Conservation (phyloP, 1,140 invertebrate genomes). For the Cephus cinctus region DNA sequence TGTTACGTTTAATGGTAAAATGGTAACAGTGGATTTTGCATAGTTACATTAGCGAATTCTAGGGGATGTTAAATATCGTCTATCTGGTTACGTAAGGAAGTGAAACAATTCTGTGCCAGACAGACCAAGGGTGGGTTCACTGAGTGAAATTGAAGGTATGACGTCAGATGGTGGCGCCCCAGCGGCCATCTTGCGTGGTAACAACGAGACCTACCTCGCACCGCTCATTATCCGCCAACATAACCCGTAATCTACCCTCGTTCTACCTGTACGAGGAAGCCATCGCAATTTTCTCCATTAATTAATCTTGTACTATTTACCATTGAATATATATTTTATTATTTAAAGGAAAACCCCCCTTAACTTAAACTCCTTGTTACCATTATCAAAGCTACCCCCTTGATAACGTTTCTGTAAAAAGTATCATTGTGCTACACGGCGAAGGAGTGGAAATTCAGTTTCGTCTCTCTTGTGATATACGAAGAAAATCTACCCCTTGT, state of each 20-base stretch:
- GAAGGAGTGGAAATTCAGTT: neutral
- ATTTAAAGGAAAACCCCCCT: slow-evolving; percentile 5
- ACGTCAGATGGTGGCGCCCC: slow-evolving; percentile 1
- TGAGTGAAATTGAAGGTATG: neutral
- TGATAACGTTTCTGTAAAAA: slow-evolving; percentile 2
- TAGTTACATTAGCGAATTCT: too few relatives aligned
- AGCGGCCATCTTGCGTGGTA: slow-evolving; percentile 7
- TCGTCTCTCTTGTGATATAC: too few relatives aligned
- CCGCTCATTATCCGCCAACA: slow-evolving; percentile 3
- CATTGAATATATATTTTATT: too few relatives aligned
- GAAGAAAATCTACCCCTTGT: too few relatives aligned
- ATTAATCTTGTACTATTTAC: neutral
- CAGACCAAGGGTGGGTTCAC: neutral
- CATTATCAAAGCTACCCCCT: too few relatives aligned
- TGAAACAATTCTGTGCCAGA: neutral
- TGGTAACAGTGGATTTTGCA: too few relatives aligned
- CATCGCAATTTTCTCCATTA: neutral
- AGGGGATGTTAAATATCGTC: too few relatives aligned
- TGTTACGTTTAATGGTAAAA: too few relatives aligned
- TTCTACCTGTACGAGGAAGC: neutral
- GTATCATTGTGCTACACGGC: slow-evolving; percentile 1
- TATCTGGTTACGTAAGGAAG: too few relatives aligned
- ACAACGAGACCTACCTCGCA: neutral
- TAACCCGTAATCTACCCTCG: too few relatives aligned
- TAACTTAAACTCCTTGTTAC: neutral